phyloP scores from a whole-genome alignment of 1,140 invertebrate species.

The Drosophila takahashii region DNA sequence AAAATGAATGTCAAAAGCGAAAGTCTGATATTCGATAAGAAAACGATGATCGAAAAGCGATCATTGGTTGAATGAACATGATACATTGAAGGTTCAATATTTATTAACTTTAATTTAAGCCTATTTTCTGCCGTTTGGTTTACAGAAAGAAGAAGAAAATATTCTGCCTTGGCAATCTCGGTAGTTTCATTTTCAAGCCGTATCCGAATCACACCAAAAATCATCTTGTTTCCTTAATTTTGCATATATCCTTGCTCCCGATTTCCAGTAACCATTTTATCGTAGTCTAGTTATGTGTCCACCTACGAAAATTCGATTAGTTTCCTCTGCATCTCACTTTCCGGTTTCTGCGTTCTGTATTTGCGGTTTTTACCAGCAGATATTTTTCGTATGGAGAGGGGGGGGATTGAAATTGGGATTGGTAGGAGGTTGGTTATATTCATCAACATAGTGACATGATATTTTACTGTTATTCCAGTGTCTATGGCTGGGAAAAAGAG shows the following conservation, averaged over 20 bases:
- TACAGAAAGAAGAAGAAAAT: too few species aligned
- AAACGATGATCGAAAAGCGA: not conserved
- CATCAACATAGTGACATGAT: constrained; percentile 43
- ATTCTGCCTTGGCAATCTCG: too few species aligned
- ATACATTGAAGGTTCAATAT: too few species aligned
- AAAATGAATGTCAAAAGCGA: constrained; percentile 11
- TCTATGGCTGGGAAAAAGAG: constrained; percentile 24
- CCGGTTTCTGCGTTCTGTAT: constrained; percentile 28
- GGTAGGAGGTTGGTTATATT: constrained; percentile 16
- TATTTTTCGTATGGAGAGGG: not conserved
- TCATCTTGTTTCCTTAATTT: too few species aligned
- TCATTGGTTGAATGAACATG: not conserved
- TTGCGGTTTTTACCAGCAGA: constrained; percentile 3
- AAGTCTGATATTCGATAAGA: constrained; percentile 19
- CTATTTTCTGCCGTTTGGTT: too few species aligned
- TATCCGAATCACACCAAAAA: too few species aligned
- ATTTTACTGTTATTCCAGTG: constrained; percentile 37
- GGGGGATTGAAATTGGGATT: not conserved
- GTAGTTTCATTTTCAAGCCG: too few species aligned
- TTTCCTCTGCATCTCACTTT: constrained; percentile 17
- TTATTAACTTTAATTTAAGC: too few species aligned
- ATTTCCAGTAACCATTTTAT: constrained; percentile 7
- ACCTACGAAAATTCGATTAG: constrained; percentile 45
- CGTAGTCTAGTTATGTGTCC: constrained; percentile 24
- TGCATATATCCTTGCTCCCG: too few species aligned